A percentile compares a stretch with the other conserved stretches of the same genome.
Conservation (phyloP, 2,797 vertebrate genomes). For the Esox lucius region DNA sequence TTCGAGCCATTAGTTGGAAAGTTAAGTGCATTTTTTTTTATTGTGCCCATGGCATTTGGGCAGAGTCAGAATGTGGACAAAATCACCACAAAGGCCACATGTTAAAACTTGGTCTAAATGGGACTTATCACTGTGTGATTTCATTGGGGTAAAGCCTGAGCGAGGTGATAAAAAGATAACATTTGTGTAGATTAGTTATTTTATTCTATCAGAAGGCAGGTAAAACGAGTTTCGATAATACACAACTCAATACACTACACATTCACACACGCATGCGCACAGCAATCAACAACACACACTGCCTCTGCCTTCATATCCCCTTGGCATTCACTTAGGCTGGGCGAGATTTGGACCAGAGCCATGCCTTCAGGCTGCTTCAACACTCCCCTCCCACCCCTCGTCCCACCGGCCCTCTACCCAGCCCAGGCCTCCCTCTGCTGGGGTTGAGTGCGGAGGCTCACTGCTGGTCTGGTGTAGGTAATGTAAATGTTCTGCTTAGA, state of each 20-base stretch:
- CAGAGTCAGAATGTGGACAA: no score
- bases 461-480: slow-evolving; percentile 42
- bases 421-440: slow-evolving; percentile 54
- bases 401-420: slow-evolving; percentile 48
- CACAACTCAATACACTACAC: not conserved
- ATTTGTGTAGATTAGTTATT: no score
- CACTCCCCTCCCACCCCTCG: slow-evolving; percentile 47
- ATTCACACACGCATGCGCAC: slow-evolving; percentile 12
- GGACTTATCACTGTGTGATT: no score
- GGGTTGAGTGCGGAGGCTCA: slow-evolving; percentile 45
- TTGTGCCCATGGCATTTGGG: no score
- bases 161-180: no score
- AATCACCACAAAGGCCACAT: no score
- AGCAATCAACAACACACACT: slow-evolving; percentile 13
- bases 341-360: slow-evolving; percentile 67
- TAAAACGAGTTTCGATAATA: no score
- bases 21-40: no score
- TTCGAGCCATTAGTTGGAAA: no score
- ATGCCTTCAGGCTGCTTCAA: slow-evolving; percentile 65
- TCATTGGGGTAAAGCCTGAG: no score
- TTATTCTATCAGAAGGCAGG: no score
- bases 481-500: slow-evolving; percentile 30
- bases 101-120: no score
- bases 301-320: slow-evolving; percentile 10
- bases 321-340: slow-evolving; percentile 39